Base-by-base conservation (phyloP, 2,113 vertebrate species). In the Myiozetetes cayanensis region DNA sequence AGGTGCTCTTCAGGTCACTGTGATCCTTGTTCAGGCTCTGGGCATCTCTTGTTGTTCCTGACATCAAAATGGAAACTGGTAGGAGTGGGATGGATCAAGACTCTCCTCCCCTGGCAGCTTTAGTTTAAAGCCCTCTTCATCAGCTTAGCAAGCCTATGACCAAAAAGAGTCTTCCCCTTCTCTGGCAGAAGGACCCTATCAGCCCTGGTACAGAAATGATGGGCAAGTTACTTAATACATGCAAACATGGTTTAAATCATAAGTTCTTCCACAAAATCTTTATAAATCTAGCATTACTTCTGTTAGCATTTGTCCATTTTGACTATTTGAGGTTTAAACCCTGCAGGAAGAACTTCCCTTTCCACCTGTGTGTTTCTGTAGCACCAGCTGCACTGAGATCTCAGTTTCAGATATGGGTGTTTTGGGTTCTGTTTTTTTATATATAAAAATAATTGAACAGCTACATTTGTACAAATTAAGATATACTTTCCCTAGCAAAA, bases 151-250 rank as follows among this genome's bases (percentile, higher is more conserved):
- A 65, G 6, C 25, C 31, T 1, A 1, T n/a, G 20, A n/a, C 39
- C 46, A 28, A 59, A 81, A 33, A 23, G 10, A 11, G 7, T 67
- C 4, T 59, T 74, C 44, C 28, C 23, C 10, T 46, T 52, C 59
- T 59, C 0, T 0, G 56, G 67, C 3, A 61, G 37, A n/a, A 25
- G 33, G 20, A 68, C 5, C 4, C 6, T n/a, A 39, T 2, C 19
- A 75, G 46, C 12, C 53, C 23, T 66, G 43, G 14, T 72, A 59
- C 19, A 46, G 33, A 71, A 63, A 71, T 13, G 1, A 44, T 20
- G 5, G 12, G 0, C 5, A 63, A 81, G 11, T 3, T 59, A 6
- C 13, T 66, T 49, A 44, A 35, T 46, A 66, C 4, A 17, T 52
- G 5, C 5, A 92, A 75, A 63, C 19, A 28, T 9, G 7, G 9